phyloP scores from a whole-genome alignment of 2,797 vertebrate species.

The Sebastes nivosus region DNA sequence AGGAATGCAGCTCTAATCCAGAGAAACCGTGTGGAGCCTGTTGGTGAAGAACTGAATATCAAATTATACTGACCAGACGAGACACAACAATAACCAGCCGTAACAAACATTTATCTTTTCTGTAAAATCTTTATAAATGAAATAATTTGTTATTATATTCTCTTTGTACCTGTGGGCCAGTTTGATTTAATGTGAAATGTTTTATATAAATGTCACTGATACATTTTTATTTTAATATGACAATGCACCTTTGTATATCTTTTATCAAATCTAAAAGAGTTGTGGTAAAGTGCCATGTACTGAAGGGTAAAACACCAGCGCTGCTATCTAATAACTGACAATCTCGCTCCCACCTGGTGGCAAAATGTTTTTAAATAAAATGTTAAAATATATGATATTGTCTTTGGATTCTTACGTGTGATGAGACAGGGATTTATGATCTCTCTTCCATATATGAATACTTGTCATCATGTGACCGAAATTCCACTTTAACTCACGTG shows the following conservation, averaged over 20 bases:
- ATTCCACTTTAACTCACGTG: neutral
- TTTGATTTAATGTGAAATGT: constrained; percentile 8
- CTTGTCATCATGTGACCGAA: neutral
- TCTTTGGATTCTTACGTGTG: neutral
- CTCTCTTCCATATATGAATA: neutral
- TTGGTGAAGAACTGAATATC: constrained; percentile 50
- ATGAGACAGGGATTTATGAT: neutral
- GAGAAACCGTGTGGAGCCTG: constrained; percentile 59
- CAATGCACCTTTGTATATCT: neutral
- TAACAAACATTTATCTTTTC: neutral
- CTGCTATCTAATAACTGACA: neutral
- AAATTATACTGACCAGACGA: neutral
- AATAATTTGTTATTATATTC: neutral
- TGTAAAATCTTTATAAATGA: neutral
- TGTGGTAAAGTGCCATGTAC: neutral
- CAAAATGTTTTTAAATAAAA: constrained; percentile 19
- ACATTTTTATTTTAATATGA: neutral
- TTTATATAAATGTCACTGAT: neutral
- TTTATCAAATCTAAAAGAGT: neutral
- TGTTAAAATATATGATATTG: neutral
- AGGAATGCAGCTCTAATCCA: constrained; percentile 43
- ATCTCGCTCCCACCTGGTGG: neutral
- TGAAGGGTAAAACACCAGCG: neutral
- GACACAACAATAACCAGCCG: neutral
- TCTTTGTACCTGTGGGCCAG: constrained; percentile 11